Evolutionary conservation across 1,140 invertebrate genomes (phyloP), one percentile per base, ranked within the genome.

Genomic region (Lepidurus couesii): DNA sequence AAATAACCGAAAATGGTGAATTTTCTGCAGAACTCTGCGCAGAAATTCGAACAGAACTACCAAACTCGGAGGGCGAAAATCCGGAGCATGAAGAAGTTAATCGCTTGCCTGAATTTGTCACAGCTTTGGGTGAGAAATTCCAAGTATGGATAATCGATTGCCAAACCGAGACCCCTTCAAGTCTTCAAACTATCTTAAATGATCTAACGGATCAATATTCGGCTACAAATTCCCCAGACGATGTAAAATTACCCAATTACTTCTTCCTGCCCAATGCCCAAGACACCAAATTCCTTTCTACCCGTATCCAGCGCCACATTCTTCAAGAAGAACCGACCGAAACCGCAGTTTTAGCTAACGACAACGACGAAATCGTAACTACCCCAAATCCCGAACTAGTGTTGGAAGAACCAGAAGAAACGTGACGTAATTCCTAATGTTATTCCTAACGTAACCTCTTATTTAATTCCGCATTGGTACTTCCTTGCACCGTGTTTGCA

Each of bases 241-340:
- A 4, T 16, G 53, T n/a, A 65, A 21, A 9, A 21, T n/a, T 13
- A 65, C n/a, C 53, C 21, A 16, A 65, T 21, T 65, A 65, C 53
- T 65, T 65, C 53, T 65, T 65, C 21, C 13, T 65, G 21, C 53
- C 53, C 5, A 21, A 65, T 8, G 6, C 3, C 16, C 16, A 65
- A 11, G 53, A 65, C 6, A 65, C 53, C 53, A 65, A 65, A 7
- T 65, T 65, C 21, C 53, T 65, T 11, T 65, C 53, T 11, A 16
- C 53, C 21, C 53, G n/a, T 13, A 65, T 65, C 7, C 53, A 21
- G 13, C 53, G 53, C n/a, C 53, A 78, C 47, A 65, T 53, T 42
- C 21, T 26, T 26, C 47, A 73, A 42, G n/a, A 74, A 78, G 21
- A 78, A 34, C 53, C 65, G n/a, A 44, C 47, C 34, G 77, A 74